Conservation (phyloP, 92 coral and sea anemone species). For the Zoanthus sansibaricus region DNA sequence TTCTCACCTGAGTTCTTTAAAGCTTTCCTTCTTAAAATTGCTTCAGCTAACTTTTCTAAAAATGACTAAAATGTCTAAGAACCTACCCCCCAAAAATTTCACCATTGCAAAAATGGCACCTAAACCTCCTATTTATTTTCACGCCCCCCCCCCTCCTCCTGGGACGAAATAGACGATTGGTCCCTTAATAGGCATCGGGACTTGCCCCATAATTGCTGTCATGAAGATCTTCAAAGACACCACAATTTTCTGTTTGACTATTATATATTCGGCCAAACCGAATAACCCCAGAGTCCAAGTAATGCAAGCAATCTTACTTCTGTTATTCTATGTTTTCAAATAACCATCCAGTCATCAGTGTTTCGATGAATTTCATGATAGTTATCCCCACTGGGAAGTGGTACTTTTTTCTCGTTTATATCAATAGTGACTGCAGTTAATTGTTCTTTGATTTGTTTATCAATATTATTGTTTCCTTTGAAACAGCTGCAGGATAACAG, state of each 20-base stretch:
- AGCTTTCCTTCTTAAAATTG: not conserved
- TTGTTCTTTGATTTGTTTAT: slow-evolving; percentile 48
- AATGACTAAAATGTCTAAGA: no score
- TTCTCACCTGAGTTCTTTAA: slow-evolving; percentile 6
- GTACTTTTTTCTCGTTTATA: slow-evolving; percentile 45
- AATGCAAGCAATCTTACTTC: not conserved
- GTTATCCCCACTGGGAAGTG: slow-evolving; percentile 44
- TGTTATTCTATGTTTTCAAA: slow-evolving; percentile 47
- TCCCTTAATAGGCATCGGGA: no score
- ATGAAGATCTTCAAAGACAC: no score
- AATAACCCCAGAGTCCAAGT: no score
- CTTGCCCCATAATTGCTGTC: no score
- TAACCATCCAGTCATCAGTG: slow-evolving; percentile 45
- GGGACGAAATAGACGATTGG: no score
- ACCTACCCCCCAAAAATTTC: no score
- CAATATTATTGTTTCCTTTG: slow-evolving; percentile 47
- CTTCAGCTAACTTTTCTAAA: not conserved
- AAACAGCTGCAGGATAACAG: slow-evolving; percentile 23
- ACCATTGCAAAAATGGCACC: no score
- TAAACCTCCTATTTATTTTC: no score
- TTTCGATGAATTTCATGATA: slow-evolving; percentile 54
- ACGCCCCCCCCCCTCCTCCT: no score
- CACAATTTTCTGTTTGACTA: no score
- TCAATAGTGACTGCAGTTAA: slow-evolving; percentile 45
- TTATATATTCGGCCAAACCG: no score